Evolutionary conservation across 2,888 invertebrate genomes (phyloP).

Genomic region (Diarsia dahlii): DNA sequence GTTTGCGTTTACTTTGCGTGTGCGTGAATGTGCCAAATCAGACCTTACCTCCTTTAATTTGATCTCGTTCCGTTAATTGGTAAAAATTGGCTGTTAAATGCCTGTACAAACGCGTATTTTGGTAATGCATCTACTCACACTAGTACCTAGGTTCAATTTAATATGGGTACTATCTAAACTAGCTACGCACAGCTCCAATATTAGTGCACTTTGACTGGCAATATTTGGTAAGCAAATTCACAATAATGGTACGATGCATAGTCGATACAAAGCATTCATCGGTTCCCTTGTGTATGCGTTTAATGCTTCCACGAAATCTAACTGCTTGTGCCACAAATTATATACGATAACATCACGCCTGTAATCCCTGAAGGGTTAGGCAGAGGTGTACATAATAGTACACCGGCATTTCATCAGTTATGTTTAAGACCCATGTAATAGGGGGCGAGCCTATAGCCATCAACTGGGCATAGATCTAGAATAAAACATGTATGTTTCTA

Average conservation of each 20-base stretch:
- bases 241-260: constrained; percentile 6
- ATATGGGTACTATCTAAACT: background rate
- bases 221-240: constrained; percentile 3
- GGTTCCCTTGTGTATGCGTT: background rate
- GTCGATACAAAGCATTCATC: background rate
- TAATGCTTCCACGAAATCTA: background rate
- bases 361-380: no score
- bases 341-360: no score
- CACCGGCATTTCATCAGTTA: no score
- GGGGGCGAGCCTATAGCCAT: no score
- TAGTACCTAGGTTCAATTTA: background rate
- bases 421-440: no score
- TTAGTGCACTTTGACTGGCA: constrained; percentile 5
- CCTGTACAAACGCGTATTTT: background rate
- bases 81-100: background rate
- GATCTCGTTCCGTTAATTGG: background rate
- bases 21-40: no score
- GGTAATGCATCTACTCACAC: background rate
- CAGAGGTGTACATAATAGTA: no score
- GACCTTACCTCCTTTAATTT: background rate
- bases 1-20: no score
- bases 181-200: background rate
- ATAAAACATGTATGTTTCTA: no score
- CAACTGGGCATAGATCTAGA: no score
- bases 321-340: background rate